Conservation (phyloP, 2,888 invertebrate genomes). For the Drosophila algonquin region DNA sequence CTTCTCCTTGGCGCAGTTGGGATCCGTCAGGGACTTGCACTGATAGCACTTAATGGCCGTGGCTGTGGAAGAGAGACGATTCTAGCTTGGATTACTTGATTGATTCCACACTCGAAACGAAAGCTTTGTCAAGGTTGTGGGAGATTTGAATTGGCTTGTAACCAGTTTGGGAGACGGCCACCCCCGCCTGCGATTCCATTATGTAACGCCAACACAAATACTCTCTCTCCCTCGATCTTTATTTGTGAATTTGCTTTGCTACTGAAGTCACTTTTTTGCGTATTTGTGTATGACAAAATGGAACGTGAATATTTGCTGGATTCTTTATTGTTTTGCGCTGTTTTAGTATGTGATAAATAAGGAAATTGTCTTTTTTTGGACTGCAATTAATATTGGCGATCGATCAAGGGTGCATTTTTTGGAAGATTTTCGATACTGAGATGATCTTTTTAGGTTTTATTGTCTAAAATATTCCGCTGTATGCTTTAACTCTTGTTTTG, state of each 20-base stretch:
- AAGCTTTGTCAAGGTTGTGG: slow-evolving; percentile 21
- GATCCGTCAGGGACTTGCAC: slow-evolving; percentile 80
- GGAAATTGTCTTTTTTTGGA: background rate
- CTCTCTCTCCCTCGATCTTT: slow-evolving; percentile 3
- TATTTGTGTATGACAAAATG: slow-evolving; percentile 6
- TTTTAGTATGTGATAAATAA: slow-evolving; percentile 3
- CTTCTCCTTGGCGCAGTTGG: slow-evolving; percentile 76
- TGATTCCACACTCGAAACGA: background rate
- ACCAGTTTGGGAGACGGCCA: slow-evolving; percentile 57
- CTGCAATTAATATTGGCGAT: no score
- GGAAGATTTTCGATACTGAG: no score
- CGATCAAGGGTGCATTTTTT: no score
- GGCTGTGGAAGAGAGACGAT: slow-evolving; percentile 53
- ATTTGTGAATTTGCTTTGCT: slow-evolving; percentile 11
- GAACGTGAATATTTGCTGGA: slow-evolving; percentile 34
- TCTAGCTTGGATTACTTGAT: background rate
- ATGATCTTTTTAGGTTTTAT: no score
- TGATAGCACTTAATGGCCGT: slow-evolving; percentile 82
- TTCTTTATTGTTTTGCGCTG: slow-evolving; percentile 6
- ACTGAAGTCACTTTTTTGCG: slow-evolving; percentile 64
- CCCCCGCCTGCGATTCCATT: slow-evolving; percentile 30
- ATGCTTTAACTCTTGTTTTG: no score
- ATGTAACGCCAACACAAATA: slow-evolving; percentile 58
- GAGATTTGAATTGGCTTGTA: slow-evolving; percentile 38
- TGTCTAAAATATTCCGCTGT: no score